phyloP scores from a whole-genome alignment of 2,888 invertebrate genomes.

The Aspidapion aeneum region DNA sequence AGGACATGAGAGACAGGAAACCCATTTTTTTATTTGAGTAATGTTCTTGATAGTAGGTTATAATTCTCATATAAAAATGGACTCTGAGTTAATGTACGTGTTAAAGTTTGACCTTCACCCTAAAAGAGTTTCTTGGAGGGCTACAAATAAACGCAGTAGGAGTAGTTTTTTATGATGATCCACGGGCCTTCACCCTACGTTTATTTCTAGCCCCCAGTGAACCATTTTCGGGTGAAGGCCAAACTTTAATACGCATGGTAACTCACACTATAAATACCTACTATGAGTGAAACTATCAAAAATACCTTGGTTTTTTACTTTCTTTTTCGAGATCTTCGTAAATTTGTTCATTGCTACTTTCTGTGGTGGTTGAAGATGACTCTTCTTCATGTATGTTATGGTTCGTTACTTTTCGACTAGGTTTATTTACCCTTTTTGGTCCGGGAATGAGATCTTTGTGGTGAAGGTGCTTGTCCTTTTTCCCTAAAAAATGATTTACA shows the following conservation, averaged over 20 bases:
- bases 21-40: too few relatives aligned
- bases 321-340: constrained; percentile 34
- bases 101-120: too few relatives aligned
- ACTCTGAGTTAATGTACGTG: too few relatives aligned
- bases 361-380: constrained; percentile 67
- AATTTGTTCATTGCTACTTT: constrained; percentile 54
- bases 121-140: too few relatives aligned
- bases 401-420: constrained; percentile 24
- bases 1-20: too few relatives aligned
- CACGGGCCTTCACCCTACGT: background rate
- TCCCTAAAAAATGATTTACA: constrained; percentile 12
- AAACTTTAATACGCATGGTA: too few relatives aligned
- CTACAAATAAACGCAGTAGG: too few relatives aligned
- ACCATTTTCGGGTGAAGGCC: background rate
- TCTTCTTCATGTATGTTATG: constrained; percentile 56
- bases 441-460: constrained; percentile 41
- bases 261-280: too few relatives aligned
- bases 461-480: constrained; percentile 37
- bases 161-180: background rate
- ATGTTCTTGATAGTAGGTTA: too few relatives aligned
- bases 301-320: constrained; percentile 26
- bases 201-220: background rate
- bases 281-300: too few relatives aligned
- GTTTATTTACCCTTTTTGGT: constrained; percentile 28
- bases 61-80: too few relatives aligned